A percentile compares a stretch with the other conserved stretches of the same genome.
Conservation (phyloP, 2,888 invertebrate species). For the Aporophyla nigra region DNA sequence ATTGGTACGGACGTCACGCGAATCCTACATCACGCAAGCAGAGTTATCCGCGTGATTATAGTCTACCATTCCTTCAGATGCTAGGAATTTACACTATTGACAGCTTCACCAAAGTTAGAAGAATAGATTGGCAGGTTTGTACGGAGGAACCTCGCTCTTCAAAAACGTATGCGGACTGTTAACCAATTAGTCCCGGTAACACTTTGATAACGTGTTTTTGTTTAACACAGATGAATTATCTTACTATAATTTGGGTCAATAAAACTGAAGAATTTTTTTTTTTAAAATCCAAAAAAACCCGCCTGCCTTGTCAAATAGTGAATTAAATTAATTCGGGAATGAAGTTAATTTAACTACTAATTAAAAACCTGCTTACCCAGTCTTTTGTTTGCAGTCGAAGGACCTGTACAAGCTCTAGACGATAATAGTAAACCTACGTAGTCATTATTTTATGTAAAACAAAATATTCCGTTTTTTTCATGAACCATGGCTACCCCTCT, state of each 20-base stretch:
- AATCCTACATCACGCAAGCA: neutral
- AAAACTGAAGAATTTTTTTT: too few species aligned
- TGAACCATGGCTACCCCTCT: too few species aligned
- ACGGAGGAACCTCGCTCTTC: neutral
- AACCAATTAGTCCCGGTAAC: neutral
- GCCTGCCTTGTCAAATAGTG: too few species aligned
- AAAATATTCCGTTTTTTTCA: too few species aligned
- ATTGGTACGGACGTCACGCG: neutral
- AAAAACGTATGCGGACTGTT: neutral
- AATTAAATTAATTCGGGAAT: too few species aligned
- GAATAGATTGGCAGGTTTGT: neutral
- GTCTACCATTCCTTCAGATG: neutral
- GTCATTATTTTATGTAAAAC: too few species aligned
- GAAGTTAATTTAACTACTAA: too few species aligned
- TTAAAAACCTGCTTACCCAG: too few species aligned
- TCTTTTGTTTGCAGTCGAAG: too few species aligned
- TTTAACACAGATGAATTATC: neutral
- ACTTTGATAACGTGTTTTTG: neutral
- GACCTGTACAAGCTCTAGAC: too few species aligned
- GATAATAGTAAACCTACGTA: too few species aligned
- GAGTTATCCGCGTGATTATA: neutral
- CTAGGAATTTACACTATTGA: neutral
- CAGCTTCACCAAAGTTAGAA: neutral
- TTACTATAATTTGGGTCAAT: neutral
- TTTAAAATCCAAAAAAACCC: too few species aligned